phyloP scores from a whole-genome alignment of 2,888 invertebrate species.

The Cosmia trapezina region DNA sequence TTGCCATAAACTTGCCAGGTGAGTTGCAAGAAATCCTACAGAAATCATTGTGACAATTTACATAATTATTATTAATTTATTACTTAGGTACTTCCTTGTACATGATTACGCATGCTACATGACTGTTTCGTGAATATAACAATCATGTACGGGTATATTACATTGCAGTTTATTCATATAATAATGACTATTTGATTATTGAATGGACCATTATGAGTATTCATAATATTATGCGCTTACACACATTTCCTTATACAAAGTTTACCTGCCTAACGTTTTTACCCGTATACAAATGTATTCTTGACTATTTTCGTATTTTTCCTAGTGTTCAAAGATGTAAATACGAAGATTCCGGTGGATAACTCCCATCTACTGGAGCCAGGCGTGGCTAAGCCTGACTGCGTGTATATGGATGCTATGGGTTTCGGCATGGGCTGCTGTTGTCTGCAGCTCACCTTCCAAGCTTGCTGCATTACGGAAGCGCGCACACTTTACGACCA shows the following conservation, averaged over 20 bases:
- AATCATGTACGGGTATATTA: constrained; percentile 8
- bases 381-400: constrained; percentile 94
- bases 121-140: constrained; percentile 15
- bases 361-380: constrained; percentile 92
- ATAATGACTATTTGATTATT: constrained; percentile 6
- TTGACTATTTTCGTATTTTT: constrained; percentile 42
- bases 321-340: constrained; percentile 96
- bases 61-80: constrained; percentile 3
- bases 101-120: constrained; percentile 23
- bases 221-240: constrained; percentile 16
- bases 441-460: constrained; percentile 98
- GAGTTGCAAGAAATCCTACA: constrained; percentile 65
- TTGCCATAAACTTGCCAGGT: constrained; percentile 99
- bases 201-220: constrained; percentile 30
- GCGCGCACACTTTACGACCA: constrained; percentile 99
- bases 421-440: constrained; percentile 99
- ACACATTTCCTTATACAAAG: constrained; percentile 37
- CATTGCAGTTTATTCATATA: constrained; percentile 17
- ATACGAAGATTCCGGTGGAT: constrained; percentile 96
- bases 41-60: constrained; percentile 3
- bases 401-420: constrained; percentile 99
- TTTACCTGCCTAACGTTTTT: constrained; percentile 26
- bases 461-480: constrained; percentile 98
- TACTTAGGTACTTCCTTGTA: constrained; percentile 7
- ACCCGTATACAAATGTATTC: constrained; percentile 39